Evolutionary conservation across 2,113 vertebrate species (phyloP).

Genomic region (Oryzias woworae): DNA sequence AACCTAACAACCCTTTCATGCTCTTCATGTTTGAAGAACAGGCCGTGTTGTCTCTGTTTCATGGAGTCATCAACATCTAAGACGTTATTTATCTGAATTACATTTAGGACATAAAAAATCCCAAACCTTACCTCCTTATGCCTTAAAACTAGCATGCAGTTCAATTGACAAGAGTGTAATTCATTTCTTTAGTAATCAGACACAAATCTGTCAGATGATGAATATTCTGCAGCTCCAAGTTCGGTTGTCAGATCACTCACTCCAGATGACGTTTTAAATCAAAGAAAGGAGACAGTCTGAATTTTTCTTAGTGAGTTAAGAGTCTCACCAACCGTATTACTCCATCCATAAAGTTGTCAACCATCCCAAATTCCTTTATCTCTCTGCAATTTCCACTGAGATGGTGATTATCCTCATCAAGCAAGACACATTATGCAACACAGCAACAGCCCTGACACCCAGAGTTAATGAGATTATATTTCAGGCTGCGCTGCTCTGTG

Average conservation of each 20-base stretch:
- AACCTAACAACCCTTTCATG: constrained; percentile 30
- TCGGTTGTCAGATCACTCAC: constrained; percentile 13
- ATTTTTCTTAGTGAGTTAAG: constrained; percentile 24
- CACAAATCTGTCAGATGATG: not conserved
- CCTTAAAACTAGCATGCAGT: too few relatives aligned
- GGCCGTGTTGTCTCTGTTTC: too few relatives aligned
- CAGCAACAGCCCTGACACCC: constrained; percentile 67
- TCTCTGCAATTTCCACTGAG: constrained; percentile 47
- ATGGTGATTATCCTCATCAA: constrained; percentile 57
- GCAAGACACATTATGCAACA: constrained; percentile 65
- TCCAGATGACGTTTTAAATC: constrained; percentile 19
- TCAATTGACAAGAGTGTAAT: too few relatives aligned
- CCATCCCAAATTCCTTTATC: constrained; percentile 59
- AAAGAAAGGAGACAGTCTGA: not conserved
- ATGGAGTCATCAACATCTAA: too few relatives aligned
- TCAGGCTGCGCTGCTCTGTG: constrained; percentile 50
- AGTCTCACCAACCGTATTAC: constrained; percentile 28
- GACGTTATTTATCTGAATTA: too few relatives aligned
- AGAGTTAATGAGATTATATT: constrained; percentile 70
- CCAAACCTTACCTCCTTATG: too few relatives aligned
- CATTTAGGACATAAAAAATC: too few relatives aligned
- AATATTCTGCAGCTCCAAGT: not conserved
- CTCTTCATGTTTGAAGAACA: too few relatives aligned
- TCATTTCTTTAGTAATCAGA: too few relatives aligned
- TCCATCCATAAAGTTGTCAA: constrained; percentile 63